phyloP scores from a whole-genome alignment of 2,888 invertebrate species.

The Bedellia somnulentella region DNA sequence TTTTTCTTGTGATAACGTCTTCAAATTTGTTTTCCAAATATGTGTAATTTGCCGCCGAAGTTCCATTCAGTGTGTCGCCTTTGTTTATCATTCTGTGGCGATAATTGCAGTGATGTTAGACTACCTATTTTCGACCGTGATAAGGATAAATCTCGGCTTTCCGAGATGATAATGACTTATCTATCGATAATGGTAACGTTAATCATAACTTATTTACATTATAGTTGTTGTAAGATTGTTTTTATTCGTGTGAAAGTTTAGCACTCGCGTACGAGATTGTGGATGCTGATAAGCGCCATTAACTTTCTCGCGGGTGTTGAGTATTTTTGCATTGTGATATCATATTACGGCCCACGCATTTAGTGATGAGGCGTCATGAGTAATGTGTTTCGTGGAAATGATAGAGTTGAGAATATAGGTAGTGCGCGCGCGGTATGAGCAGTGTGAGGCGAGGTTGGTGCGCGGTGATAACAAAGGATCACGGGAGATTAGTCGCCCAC shows the following conservation, averaged over 20 bases:
- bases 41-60: slow-evolving; percentile 91
- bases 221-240: slow-evolving; percentile 23
- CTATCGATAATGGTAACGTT: slow-evolving; percentile 74
- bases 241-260: slow-evolving; percentile 60
- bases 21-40: slow-evolving; percentile 68
- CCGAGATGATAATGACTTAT: slow-evolving; percentile 77
- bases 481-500: slow-evolving; percentile 17
- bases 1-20: slow-evolving; percentile 53
- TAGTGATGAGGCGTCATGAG: slow-evolving; percentile 53
- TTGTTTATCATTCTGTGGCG: slow-evolving; percentile 81
- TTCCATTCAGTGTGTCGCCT: slow-evolving; percentile 92
- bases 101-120: slow-evolving; percentile 72
- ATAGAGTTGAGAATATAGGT: no score
- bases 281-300: slow-evolving; percentile 64
- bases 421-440: no score
- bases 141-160: slow-evolving; percentile 68
- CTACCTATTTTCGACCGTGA: slow-evolving; percentile 77
- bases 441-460: slow-evolving; percentile 11
- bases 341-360: slow-evolving; percentile 62
- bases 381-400: slow-evolving; percentile 58
- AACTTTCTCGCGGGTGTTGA: slow-evolving; percentile 64
- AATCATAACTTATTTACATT: slow-evolving; percentile 20
- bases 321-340: slow-evolving; percentile 64
- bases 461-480: slow-evolving; percentile 56
- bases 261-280: slow-evolving; percentile 57